phyloP scores from a whole-genome alignment of 2,113 vertebrate species.

The Corvus cornix region DNA sequence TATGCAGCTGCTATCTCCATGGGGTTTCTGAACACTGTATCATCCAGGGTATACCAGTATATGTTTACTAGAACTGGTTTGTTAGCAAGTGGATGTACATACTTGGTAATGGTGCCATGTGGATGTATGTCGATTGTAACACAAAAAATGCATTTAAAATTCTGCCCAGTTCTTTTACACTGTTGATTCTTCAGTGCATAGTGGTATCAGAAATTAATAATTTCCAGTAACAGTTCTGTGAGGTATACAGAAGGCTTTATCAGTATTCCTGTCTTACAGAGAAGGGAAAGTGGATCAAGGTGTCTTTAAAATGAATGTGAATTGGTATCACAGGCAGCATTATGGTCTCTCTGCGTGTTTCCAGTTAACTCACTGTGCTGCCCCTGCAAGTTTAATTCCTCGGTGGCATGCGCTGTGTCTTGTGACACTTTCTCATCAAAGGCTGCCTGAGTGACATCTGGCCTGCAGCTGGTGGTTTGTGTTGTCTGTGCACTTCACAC shows the following conservation, averaged over 20 bases:
- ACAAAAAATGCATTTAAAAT: neutral
- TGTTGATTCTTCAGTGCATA: neutral
- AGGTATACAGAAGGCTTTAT: neutral
- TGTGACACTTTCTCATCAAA: neutral
- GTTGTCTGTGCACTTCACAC: neutral
- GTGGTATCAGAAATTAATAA: neutral
- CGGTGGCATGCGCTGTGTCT: accelerated
- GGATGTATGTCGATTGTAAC: neutral
- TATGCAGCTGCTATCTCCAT: neutral
- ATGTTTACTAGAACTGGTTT: neutral
- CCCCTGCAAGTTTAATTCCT: neutral
- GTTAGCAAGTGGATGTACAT: neutral
- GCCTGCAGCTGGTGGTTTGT: neutral
- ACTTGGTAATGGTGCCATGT: accelerated
- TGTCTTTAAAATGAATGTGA: neutral
- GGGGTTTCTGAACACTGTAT: neutral
- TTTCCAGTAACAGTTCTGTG: neutral
- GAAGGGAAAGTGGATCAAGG: neutral
- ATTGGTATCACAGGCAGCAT: neutral
- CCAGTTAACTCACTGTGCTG: neutral
- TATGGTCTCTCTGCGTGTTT: neutral
- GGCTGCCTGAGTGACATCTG: neutral
- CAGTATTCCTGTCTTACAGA: neutral
- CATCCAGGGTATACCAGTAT: neutral
- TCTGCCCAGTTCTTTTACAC: neutral